Percentiles rank a stretch among this genome's conserved stretches.
Evolutionary conservation across 2,113 vertebrate genomes (phyloP).

Genomic region (Psammodynastes pulverulentus): DNA sequence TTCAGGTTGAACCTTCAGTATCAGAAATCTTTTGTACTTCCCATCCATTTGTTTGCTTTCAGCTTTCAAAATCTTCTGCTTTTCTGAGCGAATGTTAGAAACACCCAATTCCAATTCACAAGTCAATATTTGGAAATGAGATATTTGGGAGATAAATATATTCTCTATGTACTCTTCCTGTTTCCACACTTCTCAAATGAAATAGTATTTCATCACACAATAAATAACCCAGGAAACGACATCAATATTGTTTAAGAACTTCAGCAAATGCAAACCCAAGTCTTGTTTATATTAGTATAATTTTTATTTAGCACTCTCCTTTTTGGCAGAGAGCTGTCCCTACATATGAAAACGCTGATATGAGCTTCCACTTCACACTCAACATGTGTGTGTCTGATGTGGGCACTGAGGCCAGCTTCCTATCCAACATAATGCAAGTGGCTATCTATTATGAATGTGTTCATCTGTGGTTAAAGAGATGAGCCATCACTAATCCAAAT

Average conservation of each 20-base stretch:
- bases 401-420: slow-evolving; percentile 53
- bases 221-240: slow-evolving; percentile 56
- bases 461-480: slow-evolving; percentile 68
- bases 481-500: slow-evolving; percentile 53
- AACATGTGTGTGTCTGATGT: slow-evolving; percentile 56
- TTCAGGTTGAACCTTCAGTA: background rate
- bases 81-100: background rate
- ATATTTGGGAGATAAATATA: background rate
- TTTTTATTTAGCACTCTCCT: slow-evolving; percentile 57
- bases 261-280: slow-evolving; percentile 46
- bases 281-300: slow-evolving; percentile 43
- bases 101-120: background rate
- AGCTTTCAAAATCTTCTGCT: background rate
- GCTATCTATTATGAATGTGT: slow-evolving; percentile 55
- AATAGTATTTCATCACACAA: slow-evolving; percentile 61
- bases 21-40: background rate
- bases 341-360: slow-evolving; percentile 37
- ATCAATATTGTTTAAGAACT: slow-evolving; percentile 59
- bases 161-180: slow-evolving; percentile 58
- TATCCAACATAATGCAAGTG: slow-evolving; percentile 56
- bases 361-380: slow-evolving; percentile 40
- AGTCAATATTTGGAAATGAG: background rate
- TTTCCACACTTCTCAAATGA: slow-evolving; percentile 52
- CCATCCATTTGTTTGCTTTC: background rate
- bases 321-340: slow-evolving; percentile 51